Conservation (phyloP, 2,888 invertebrate genomes). For the Perizoma affinitatum region DNA sequence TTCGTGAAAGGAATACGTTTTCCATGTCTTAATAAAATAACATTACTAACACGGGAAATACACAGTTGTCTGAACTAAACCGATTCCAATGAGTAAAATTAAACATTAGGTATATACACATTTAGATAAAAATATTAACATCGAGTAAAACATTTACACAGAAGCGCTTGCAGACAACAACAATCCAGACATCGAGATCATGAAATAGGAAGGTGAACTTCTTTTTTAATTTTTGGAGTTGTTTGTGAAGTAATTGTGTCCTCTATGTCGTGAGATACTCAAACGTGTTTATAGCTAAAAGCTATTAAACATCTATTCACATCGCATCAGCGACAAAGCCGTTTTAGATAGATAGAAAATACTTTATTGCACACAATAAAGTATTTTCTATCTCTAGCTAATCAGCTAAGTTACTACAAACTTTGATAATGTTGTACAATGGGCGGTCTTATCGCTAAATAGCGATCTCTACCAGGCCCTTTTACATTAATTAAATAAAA, state of each 20-base stretch:
- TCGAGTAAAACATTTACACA: conserved; percentile 41
- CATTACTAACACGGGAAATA: not conserved
- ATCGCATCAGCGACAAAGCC: too few relatives aligned
- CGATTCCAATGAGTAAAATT: conserved; percentile 12
- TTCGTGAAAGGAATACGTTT: too few relatives aligned
- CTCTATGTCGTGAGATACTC: not conserved
- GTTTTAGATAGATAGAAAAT: too few relatives aligned
- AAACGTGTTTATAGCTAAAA: too few relatives aligned
- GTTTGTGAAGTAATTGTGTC: conserved; percentile 29
- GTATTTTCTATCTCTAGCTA: too few relatives aligned
- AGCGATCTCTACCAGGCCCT: too few relatives aligned
- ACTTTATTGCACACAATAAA: too few relatives aligned
- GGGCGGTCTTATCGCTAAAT: too few relatives aligned
- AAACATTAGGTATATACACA: conserved; percentile 29
- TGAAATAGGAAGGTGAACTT: conserved; percentile 30
- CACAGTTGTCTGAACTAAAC: conserved; percentile 28
- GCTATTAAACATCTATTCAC: too few relatives aligned
- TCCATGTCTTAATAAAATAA: not conserved
- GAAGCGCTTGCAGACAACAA: conserved; percentile 43
- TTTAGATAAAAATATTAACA: conserved; percentile 36
- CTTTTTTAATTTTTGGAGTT: conserved; percentile 21
- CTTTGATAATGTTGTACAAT: too few relatives aligned
- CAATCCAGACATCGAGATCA: conserved; percentile 41
- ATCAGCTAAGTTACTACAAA: too few relatives aligned
- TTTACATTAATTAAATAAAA: too few relatives aligned